A percentile compares a stretch with the other conserved stretches of the same genome.
phyloP scores from a whole-genome alignment of 2,113 vertebrate species.

The Silurus meridionalis region DNA sequence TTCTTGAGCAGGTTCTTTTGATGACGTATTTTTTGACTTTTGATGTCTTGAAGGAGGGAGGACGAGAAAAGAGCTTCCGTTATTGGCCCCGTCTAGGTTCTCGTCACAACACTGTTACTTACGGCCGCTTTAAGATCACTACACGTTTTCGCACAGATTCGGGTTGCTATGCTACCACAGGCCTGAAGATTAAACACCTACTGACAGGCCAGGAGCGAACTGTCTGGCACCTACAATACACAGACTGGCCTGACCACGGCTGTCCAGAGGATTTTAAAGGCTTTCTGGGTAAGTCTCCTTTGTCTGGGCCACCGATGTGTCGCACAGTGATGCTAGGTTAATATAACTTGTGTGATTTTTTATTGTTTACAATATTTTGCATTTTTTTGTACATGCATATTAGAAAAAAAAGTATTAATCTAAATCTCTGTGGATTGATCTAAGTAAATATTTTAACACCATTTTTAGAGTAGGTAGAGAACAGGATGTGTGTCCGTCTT shows the following conservation, averaged over 20 bases:
- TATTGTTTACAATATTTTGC: not conserved
- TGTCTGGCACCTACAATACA: conserved; percentile 98
- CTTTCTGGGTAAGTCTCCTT: conserved; percentile 81
- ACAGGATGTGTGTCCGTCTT: not conserved
- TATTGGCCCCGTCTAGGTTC: conserved; percentile 97
- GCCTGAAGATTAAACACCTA: conserved; percentile 94
- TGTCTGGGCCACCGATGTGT: not conserved
- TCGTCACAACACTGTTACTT: conserved; percentile 91
- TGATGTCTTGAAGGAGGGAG: conserved; percentile 79
- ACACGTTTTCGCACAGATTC: conserved; percentile 96
- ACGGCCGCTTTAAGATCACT: conserved; percentile 95
- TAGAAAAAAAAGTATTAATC: not conserved
- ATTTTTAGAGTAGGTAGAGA: not conserved
- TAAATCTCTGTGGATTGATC: not conserved
- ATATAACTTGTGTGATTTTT: not conserved
- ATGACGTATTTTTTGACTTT: not conserved
- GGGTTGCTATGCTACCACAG: conserved; percentile 95
- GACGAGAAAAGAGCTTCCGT: conserved; percentile 93
- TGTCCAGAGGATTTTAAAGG: conserved; percentile 95
- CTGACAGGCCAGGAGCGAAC: conserved; percentile 93
- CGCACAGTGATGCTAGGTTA: not conserved
- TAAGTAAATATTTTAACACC: not conserved
- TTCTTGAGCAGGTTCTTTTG: not conserved
- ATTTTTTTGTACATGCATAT: not conserved
- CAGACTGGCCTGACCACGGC: conserved; percentile 96